phyloP scores from a whole-genome alignment of 1,140 invertebrate species.

The Plectus sambesii region DNA sequence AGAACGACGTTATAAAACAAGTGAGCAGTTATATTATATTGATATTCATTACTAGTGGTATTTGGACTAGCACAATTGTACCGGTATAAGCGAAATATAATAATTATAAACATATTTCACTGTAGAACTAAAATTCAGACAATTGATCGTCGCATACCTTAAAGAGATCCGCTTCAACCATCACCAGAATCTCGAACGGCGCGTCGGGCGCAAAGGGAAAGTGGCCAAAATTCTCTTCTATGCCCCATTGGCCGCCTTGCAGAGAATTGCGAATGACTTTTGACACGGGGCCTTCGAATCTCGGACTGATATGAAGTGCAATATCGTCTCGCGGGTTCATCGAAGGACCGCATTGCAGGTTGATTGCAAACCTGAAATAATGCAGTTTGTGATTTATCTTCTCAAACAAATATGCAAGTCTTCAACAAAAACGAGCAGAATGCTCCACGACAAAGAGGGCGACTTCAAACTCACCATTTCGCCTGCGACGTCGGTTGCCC shows the following conservation, averaged over 20 bases:
- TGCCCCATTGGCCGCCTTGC: not conserved
- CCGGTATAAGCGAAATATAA: no score
- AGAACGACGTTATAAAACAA: no score
- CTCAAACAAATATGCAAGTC: not conserved
- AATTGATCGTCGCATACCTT: not conserved
- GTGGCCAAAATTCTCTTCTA: not conserved
- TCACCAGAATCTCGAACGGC: not conserved
- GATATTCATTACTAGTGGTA: no score
- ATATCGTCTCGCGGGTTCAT: not conserved
- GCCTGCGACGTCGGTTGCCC: not conserved
- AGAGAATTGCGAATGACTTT: not conserved
- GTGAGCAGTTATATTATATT: no score
- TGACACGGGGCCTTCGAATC: not conserved
- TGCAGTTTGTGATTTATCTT: not conserved
- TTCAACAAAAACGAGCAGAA: not conserved
- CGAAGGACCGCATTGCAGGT: not conserved
- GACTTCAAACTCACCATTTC: not conserved
- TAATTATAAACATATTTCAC: no score
- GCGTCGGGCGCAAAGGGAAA: not conserved
- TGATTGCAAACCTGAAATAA: not conserved
- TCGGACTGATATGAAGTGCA: not conserved
- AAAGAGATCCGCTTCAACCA: not conserved
- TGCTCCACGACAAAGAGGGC: not conserved
- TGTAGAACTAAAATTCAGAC: not conserved
- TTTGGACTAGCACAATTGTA: no score